These are phyloP conservation scores for Cephalopachus bancanus DNA, from an alignment of 2,797 vertebrate species.

Conservation along the genomic window DNA sequence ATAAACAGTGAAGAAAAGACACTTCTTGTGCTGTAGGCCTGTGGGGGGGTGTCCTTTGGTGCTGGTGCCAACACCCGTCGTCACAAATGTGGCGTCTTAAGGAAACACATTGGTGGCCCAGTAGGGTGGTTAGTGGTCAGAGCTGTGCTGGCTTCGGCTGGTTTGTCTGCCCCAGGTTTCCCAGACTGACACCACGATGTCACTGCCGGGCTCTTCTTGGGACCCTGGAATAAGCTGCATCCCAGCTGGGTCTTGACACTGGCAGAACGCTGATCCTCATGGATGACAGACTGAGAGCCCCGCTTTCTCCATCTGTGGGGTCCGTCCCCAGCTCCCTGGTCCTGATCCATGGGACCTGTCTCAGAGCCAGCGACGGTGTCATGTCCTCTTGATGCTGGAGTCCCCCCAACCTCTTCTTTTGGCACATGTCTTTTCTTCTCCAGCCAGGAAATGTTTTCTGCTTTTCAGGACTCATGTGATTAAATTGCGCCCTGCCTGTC, in stretches of 20 bases:
- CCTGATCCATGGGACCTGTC: rapidly evolving
- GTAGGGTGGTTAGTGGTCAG: rapidly evolving
- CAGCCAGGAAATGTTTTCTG: background rate
- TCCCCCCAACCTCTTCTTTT: background rate
- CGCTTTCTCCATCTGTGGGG: background rate
- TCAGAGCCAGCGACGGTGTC: background rate
- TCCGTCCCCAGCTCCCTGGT: background rate
- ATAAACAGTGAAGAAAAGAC: slow-evolving; percentile 9
- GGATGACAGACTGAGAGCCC: background rate
- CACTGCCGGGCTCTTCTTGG: background rate
- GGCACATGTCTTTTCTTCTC: background rate
- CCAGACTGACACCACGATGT: background rate
- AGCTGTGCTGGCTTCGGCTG: no score
- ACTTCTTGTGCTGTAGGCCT: rapidly evolving
- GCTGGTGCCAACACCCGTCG: background rate
- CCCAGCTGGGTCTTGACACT: background rate
- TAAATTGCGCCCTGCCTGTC: background rate
- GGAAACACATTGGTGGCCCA: background rate
- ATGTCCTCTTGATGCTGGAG: background rate
- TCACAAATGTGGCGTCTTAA: background rate
- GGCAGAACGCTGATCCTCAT: background rate
- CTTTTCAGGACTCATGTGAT: no score
- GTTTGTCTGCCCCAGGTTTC: background rate
- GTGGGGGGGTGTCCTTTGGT: background rate
- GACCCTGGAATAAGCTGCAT: background rate